Percentiles rank a stretch among this genome's conserved stretches.
Evolutionary conservation across 2,113 vertebrate genomes (phyloP).

Genomic region (Phocoena phocoena): DNA sequence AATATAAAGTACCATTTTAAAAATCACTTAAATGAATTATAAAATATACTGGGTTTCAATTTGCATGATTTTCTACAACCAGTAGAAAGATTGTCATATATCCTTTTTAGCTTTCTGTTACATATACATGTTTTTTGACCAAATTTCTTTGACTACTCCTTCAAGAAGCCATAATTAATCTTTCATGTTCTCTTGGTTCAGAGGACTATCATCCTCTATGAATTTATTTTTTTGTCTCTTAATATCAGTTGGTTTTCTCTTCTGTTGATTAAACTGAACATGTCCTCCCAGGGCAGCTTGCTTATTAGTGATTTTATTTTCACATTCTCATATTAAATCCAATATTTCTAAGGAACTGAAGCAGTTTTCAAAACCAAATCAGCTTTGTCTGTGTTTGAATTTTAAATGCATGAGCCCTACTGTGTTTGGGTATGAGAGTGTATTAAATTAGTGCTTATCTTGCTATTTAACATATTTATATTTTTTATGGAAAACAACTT

Average conservation of each 20-base stretch:
- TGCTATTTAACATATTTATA: not conserved
- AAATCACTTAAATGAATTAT: not conserved
- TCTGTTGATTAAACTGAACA: not conserved
- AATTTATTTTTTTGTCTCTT: constrained; percentile 24
- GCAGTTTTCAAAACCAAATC: constrained; percentile 9
- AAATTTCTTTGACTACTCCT: not conserved
- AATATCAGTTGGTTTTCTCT: not conserved
- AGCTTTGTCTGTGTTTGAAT: not conserved
- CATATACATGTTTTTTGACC: not conserved
- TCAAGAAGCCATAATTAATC: not conserved
- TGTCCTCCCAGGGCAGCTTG: not conserved
- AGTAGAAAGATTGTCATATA: not conserved
- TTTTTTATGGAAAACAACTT: not conserved
- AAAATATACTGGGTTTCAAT: not conserved
- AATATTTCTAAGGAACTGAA: not conserved
- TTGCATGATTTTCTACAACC: not conserved
- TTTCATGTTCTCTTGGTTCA: not conserved
- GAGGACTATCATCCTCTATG: not conserved
- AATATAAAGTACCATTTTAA: not conserved
- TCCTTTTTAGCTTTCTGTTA: not conserved
- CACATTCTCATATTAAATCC: not conserved
- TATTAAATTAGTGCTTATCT: not conserved
- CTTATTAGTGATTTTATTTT: constrained; percentile 24
- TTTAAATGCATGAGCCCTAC: not conserved
- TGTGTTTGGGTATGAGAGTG: not conserved